Conservation (phyloP, 2,113 vertebrate species). For the Scolopax mira region DNA sequence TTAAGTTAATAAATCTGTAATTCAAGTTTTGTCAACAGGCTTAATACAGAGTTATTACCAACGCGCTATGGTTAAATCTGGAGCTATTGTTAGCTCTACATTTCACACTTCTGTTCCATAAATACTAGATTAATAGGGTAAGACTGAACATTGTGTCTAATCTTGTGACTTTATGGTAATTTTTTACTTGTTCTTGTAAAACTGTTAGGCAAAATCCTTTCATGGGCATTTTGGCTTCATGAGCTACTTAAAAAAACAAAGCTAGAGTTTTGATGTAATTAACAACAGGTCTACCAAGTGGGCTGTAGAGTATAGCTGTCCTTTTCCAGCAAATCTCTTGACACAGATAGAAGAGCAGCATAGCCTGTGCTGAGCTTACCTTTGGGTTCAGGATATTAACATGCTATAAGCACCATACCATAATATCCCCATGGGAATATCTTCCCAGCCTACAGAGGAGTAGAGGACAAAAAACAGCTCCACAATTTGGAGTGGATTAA, state of each 20-base stretch:
- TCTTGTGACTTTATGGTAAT: background rate
- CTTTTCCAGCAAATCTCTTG: background rate
- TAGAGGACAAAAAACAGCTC: background rate
- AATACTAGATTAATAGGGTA: background rate
- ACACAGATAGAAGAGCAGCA: background rate
- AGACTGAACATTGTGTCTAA: rapidly evolving
- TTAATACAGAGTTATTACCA: background rate
- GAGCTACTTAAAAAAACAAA: background rate
- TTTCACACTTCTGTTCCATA: background rate
- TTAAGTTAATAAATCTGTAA: background rate
- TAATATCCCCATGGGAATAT: too few relatives aligned
- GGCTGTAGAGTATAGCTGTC: background rate
- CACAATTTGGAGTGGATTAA: background rate
- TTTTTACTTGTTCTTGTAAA: background rate
- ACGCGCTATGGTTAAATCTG: background rate
- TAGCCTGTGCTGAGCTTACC: background rate
- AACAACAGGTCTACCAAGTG: background rate
- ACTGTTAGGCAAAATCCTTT: background rate
- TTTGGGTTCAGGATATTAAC: background rate
- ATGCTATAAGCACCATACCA: rapidly evolving
- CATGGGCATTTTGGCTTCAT: background rate
- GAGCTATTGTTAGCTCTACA: background rate
- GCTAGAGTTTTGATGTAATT: background rate
- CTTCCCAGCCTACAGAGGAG: background rate
- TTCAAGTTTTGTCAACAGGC: background rate